Conservation (phyloP, 2,113 vertebrate species). For the Helogale parvula region DNA sequence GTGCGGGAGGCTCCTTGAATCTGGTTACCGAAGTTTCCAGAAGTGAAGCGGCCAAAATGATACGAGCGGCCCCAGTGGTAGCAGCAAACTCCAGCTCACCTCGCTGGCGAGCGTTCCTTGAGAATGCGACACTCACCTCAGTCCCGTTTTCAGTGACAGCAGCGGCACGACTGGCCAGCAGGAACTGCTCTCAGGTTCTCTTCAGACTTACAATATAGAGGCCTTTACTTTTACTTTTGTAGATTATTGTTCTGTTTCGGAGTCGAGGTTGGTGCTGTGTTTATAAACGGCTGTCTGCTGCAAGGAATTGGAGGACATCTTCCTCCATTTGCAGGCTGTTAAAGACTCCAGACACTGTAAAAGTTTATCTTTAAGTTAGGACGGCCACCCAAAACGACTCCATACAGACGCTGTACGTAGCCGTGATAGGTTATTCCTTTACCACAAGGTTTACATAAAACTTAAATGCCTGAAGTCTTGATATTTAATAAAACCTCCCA, state of each 20-base stretch:
- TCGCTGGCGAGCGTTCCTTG: no score
- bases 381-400: neutral
- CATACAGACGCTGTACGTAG: neutral
- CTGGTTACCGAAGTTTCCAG: neutral
- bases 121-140: fast-evolving
- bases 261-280: neutral
- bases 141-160: fast-evolving
- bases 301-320: neutral
- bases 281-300: neutral
- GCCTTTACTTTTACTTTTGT: neutral
- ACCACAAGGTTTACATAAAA: neutral
- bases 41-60: neutral
- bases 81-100: neutral
- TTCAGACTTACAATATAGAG: neutral
- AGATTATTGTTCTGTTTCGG: neutral
- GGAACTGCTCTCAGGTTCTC: neutral
- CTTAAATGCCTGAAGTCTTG: neutral
- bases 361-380: neutral
- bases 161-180: no score
- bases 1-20: neutral
- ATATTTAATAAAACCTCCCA: neutral
- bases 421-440: neutral
- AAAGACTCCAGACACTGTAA: no score
- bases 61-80: neutral
- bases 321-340: neutral